Percentiles rank a stretch among this genome's conserved stretches.
Evolutionary conservation across 2,888 invertebrate genomes (phyloP).

Genomic region (Drosophila antonietae): DNA sequence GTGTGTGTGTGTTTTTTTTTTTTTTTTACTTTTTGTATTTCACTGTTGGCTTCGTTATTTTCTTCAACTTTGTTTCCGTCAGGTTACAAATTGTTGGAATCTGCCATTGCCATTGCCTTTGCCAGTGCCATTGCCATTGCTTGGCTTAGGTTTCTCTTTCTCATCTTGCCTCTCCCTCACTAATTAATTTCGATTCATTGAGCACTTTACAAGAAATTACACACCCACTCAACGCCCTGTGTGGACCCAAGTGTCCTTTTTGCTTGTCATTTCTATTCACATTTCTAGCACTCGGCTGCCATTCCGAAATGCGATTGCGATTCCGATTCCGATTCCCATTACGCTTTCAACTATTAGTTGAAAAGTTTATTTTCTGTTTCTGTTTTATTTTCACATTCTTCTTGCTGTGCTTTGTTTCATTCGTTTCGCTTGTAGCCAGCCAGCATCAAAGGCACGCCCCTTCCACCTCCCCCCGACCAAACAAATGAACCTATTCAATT

Average conservation of each 20-base stretch:
- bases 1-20: not conserved
- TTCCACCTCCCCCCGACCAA: not conserved
- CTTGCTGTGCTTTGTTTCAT: constrained; percentile 35
- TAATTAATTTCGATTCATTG: constrained; percentile 82
- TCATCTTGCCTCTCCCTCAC: constrained; percentile 65
- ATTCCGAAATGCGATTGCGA: constrained; percentile 20
- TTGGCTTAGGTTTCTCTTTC: constrained; percentile 46
- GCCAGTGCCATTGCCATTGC: constrained; percentile 15
- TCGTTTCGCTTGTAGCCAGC: constrained; percentile 34
- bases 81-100: constrained; percentile 72
- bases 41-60: constrained; percentile 59
- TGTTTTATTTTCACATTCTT: constrained; percentile 6
- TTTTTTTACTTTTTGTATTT: not conserved
- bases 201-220: constrained; percentile 78
- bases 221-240: constrained; percentile 57
- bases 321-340: constrained; percentile 42
- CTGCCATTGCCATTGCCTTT: constrained; percentile 33
- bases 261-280: constrained; percentile 29
- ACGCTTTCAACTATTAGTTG: constrained; percentile 55
- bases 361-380: constrained; percentile 33
- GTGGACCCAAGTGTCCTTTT: constrained; percentile 5
- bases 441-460: constrained; percentile 66
- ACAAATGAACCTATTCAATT: constrained; percentile 73
- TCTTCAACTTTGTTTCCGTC: constrained; percentile 70
- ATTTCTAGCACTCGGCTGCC: constrained; percentile 28